phyloP scores from a whole-genome alignment of 2,113 vertebrate species.

The Burhinus oedicnemus region DNA sequence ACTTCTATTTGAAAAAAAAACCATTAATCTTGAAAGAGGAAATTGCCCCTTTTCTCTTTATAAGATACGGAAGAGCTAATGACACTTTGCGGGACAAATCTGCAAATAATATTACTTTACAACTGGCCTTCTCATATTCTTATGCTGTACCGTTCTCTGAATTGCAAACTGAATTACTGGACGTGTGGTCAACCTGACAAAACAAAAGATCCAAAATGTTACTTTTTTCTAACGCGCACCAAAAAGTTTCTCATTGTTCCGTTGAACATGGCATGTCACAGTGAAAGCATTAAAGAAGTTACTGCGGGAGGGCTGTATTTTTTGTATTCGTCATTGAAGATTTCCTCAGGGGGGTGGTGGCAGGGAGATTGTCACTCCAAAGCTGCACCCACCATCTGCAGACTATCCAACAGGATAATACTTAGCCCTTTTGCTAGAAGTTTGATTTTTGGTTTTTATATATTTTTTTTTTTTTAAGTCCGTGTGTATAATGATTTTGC shows the following conservation, averaged over 20 bases:
- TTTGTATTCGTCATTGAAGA: too few species aligned
- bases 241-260: not conserved
- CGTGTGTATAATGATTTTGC: not conserved
- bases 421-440: not conserved
- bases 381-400: not conserved
- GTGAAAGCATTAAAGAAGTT: not conserved
- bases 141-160: not conserved
- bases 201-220: not conserved
- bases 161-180: not conserved
- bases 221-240: not conserved
- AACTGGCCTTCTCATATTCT: not conserved
- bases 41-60: not conserved
- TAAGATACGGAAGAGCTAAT: not conserved
- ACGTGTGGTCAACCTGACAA: not conserved
- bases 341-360: not conserved
- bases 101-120: not conserved
- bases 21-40: not conserved
- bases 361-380: not conserved
- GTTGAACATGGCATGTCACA: fast-evolving
- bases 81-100: not conserved
- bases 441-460: not conserved
- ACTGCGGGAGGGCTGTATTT: not conserved
- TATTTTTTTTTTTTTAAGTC: not conserved
- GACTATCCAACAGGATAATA: not conserved
- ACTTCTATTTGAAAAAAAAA: not conserved